These are phyloP conservation scores for Xenops minutus DNA, from an alignment of 2,797 vertebrate genomes.

Conservation along the genomic window DNA sequence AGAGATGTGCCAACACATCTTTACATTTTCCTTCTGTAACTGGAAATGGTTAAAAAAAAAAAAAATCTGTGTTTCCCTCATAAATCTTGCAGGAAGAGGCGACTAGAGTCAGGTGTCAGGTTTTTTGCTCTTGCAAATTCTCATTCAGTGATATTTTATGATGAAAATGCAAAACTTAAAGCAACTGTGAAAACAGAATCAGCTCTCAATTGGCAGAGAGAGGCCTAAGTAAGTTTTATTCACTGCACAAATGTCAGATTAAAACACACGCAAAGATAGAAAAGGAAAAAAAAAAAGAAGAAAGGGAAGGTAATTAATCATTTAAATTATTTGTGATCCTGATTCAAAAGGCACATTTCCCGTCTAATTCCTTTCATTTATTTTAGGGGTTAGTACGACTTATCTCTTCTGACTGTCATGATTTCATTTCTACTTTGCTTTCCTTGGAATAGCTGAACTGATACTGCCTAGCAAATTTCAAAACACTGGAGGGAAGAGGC, in stretches of 20 bases:
- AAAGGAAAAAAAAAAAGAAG: not conserved
- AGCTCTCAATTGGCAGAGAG: not conserved
- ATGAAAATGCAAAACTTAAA: constrained; percentile 50
- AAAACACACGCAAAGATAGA: not conserved
- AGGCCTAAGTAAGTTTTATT: constrained; percentile 12
- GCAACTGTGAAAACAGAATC: constrained; percentile 59
- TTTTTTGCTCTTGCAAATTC: not conserved
- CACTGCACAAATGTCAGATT: not conserved
- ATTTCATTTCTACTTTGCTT: constrained; percentile 41
- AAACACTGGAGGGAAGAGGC: not conserved
- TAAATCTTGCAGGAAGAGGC: not conserved
- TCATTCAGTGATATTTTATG: not conserved
- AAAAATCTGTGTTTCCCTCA: not conserved
- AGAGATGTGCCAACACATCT: constrained; percentile 40
- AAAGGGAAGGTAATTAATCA: not conserved
- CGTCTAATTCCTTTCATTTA: not conserved
- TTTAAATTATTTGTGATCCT: constrained; percentile 16
- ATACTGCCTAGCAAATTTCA: not conserved
- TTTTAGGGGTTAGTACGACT: not conserved
- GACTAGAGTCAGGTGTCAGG: not conserved
- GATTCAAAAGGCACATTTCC: constrained; percentile 5
- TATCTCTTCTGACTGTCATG: constrained; percentile 5
- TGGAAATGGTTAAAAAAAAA: constrained; percentile 30
- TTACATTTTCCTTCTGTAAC: constrained; percentile 41
- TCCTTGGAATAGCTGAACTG: not conserved